Conservation (phyloP, 2,797 vertebrate genomes). For the Anableps anableps region DNA sequence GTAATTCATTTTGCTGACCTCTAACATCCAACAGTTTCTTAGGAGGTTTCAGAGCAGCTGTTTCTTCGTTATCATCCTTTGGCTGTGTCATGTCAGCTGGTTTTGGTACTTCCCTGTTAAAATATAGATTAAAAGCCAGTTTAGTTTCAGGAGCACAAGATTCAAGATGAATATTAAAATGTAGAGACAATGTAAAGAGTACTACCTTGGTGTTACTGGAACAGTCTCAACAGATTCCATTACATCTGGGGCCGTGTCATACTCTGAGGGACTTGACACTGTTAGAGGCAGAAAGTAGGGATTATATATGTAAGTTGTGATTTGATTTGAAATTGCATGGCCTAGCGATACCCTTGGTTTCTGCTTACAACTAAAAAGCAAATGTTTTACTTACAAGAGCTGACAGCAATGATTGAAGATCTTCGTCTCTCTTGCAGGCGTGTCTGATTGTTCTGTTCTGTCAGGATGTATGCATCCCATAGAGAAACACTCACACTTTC, state of each 20-base stretch:
- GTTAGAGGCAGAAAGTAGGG: conserved; percentile 22
- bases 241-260: conserved; percentile 92
- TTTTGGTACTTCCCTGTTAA: conserved; percentile 62
- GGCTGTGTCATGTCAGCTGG: conserved; percentile 27
- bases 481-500: conserved; percentile 71
- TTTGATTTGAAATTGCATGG: not conserved
- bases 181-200: not conserved
- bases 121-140: conserved; percentile 6
- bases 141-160: conserved; percentile 8
- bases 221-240: conserved; percentile 84
- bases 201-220: conserved; percentile 72
- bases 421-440: conserved; percentile 59
- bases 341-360: not conserved
- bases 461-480: conserved; percentile 78
- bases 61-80: conserved; percentile 47
- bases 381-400: conserved; percentile 68
- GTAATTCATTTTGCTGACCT: conserved; percentile 62
- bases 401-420: conserved; percentile 67
- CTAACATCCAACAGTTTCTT: conserved; percentile 71
- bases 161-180: not conserved
- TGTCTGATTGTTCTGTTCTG: conserved; percentile 55
- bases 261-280: conserved; percentile 95
- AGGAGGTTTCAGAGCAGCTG: conserved; percentile 35
- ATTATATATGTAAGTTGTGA: not conserved
- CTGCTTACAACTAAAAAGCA: not conserved